phyloP scores from a whole-genome alignment of 2,113 vertebrate genomes.

The Solea senegalensis region DNA sequence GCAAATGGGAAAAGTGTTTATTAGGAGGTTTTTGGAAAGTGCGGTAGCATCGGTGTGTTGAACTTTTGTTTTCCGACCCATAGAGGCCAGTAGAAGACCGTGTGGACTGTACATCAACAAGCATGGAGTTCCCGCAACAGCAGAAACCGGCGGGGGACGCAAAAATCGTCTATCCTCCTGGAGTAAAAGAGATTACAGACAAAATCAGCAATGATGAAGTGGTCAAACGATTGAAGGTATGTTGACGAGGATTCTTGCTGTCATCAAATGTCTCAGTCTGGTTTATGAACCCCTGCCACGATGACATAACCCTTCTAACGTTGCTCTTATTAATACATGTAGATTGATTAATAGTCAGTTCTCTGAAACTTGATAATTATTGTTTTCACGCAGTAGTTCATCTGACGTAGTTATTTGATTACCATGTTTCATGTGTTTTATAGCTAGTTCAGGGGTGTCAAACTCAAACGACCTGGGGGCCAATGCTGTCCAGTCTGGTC shows the following conservation, averaged over 20 bases:
- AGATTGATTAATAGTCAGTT: too few relatives aligned
- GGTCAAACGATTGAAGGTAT: conserved; percentile 97
- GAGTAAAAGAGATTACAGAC: conserved; percentile 98
- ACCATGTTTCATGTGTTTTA: too few relatives aligned
- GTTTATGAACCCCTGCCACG: conserved; percentile 6
- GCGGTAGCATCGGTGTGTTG: conserved; percentile 82
- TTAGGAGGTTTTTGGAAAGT: conserved; percentile 85
- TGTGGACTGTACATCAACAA: conserved; percentile 84
- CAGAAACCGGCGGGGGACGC: conserved; percentile 89
- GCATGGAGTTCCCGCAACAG: conserved; percentile 96
- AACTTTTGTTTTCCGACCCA: conserved; percentile 98
- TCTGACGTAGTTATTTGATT: too few relatives aligned
- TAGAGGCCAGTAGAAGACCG: conserved; percentile 99
- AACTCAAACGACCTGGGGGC: too few relatives aligned
- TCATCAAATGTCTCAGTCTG: background rate
- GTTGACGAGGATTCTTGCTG: conserved; percentile 5
- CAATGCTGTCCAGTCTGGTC: too few relatives aligned
- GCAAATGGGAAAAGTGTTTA: conserved; percentile 43
- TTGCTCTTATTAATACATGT: background rate
- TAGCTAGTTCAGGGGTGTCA: too few relatives aligned
- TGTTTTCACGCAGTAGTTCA: too few relatives aligned
- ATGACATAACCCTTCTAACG: conserved; percentile 27
- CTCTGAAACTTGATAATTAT: too few relatives aligned
- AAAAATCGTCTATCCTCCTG: conserved; percentile 95
- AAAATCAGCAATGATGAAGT: conserved; percentile 99